Evolutionary conservation across 2,888 invertebrate species (phyloP).

Genomic region (Epistrophe grossulariae): DNA sequence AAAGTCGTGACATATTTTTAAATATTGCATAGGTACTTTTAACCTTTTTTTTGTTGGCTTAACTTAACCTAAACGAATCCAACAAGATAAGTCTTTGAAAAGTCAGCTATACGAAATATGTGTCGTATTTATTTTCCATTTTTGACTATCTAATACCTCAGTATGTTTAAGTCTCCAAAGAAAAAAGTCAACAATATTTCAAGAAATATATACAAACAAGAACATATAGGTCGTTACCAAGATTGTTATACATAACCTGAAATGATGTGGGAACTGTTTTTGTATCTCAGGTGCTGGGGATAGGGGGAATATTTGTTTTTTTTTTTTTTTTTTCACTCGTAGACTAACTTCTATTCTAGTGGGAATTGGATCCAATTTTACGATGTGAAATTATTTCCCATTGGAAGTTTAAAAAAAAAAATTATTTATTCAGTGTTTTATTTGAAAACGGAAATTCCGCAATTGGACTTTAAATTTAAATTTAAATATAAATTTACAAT

Average conservation of each 20-base stretch:
- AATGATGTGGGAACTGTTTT: neutral
- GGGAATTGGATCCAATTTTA: conserved; percentile 6
- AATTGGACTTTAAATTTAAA: conserved; percentile 6
- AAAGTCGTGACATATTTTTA: conserved; percentile 51
- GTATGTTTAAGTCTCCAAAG: neutral
- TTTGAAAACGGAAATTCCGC: neutral
- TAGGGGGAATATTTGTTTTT: neutral
- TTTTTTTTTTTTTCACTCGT: neutral
- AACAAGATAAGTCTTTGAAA: neutral
- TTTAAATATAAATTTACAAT: conserved; percentile 8
- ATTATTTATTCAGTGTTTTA: conserved; percentile 6
- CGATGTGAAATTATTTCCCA: conserved; percentile 3
- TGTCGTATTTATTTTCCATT: neutral
- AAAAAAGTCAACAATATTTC: neutral
- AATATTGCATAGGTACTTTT: conserved; percentile 3
- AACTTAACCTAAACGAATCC: neutral
- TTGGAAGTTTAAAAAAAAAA: neutral
- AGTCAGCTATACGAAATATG: neutral
- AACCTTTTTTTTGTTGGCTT: neutral
- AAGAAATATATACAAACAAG: neutral
- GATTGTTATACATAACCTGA: neutral
- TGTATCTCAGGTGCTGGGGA: neutral
- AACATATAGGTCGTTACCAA: neutral
- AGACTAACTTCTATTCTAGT: neutral
- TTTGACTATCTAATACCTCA: neutral